Evolutionary conservation across 2,888 invertebrate species (phyloP).

Genomic region (Prenolepis imparis): DNA sequence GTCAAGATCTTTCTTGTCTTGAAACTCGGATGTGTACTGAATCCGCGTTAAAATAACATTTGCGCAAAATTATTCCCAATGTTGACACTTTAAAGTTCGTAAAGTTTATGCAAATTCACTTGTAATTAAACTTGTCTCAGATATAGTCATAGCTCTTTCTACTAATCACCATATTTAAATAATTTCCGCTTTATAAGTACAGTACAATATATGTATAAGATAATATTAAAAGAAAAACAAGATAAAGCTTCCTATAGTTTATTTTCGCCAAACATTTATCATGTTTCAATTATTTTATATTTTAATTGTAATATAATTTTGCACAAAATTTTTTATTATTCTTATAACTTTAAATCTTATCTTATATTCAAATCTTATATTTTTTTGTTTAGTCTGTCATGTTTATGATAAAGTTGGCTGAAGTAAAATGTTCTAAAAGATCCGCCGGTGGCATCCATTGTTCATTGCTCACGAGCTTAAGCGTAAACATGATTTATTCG

Average conservation of each 20-base stretch:
- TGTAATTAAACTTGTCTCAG: not conserved
- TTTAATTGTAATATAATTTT: not conserved
- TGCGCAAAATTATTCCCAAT: not conserved
- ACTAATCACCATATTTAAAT: not conserved
- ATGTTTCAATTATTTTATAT: not conserved
- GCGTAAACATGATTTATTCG: slow-evolving; percentile 49
- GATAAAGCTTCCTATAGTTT: not conserved
- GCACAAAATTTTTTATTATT: no score
- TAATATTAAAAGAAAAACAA: not conserved
- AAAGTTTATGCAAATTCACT: slow-evolving; percentile 19
- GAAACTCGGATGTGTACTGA: not conserved
- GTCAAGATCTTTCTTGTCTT: not conserved
- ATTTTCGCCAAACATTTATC: not conserved
- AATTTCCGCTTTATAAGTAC: not conserved
- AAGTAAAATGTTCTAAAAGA: slow-evolving; percentile 7
- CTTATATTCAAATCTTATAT: not conserved
- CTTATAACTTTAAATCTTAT: no score
- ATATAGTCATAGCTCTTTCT: not conserved
- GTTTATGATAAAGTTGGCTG: slow-evolving; percentile 1
- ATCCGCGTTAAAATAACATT: slow-evolving; percentile 13
- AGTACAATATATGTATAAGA: not conserved
- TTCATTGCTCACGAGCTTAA: slow-evolving; percentile 30
- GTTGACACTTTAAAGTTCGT: slow-evolving; percentile 9
- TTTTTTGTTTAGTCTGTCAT: not conserved
- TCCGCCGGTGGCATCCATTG: slow-evolving; percentile 15